Base-by-base conservation (phyloP, 2,113 vertebrate genomes). In the Oncorhynchus gorbuscha region DNA sequence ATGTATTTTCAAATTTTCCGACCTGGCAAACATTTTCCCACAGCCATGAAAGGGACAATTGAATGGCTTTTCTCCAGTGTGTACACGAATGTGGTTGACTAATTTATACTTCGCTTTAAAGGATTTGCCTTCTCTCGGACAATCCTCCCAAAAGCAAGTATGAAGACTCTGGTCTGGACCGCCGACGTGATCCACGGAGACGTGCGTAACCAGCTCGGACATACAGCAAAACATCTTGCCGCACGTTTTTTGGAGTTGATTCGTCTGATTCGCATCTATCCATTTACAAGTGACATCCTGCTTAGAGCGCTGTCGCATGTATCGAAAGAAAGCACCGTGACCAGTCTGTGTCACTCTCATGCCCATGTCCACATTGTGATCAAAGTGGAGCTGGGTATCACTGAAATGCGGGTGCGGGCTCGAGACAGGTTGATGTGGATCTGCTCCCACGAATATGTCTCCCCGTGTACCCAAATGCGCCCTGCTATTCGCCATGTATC, bases 271-370 rank as follows among this genome's bases (percentile, higher is more conserved):
- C 80, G 95, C 94, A 45, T 96, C 95, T 79, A 95, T 87, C 95
- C 95, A 97, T 80, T 96, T 97, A 87, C 95, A 97, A 68, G 95
- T 94, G 85, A 96, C 83, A 83, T 97, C 95, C 92, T 97, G 95
- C 76, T 97, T 96, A 85, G 96, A 95, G 79, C 94, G 95, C 87
- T 95, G 95, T 72, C 95, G 85, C 94, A 96, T 95, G 73, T 97
- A 96, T 77, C 95, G 93, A 88, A 97, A 96, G 83, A 97, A 97
- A 78, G 95, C 95, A 30, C 95, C 95, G 1, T 95, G 92, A 20
- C 94, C 95, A 73, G 94, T 94, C 84, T 94, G 94, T 3, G 94
- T 93, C 78, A 96, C 94, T 89, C 96, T 96, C 94, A 96, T 90
- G 16, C 95, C 93, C 93, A 95, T 92, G 88, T 95, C 95, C 93